Evolutionary conservation across 2,797 vertebrate species (phyloP), one percentile per base, ranked within the genome.

Genomic region (Acestrorhynchus altus): DNA sequence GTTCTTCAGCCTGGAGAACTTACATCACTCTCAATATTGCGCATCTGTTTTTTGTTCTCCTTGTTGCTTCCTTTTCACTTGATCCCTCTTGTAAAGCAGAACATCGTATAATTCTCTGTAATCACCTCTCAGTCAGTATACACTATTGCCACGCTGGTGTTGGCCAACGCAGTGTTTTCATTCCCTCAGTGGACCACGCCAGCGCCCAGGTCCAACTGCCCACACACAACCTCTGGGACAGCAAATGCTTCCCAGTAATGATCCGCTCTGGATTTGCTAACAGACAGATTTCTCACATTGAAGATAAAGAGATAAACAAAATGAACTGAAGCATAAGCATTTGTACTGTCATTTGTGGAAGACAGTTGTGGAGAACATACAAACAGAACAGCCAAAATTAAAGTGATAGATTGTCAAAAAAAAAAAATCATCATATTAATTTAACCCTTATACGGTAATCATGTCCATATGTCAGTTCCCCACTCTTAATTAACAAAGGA

Each of bases 111-210:
- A 13, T 11, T 26, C 44, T n/a, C 40, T 16, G 16, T 63, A 77
- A 52, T 61, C 65, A 15, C 11, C 49, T 60, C 26, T 35, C 31
- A 35, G 22, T 49, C 52, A 47, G 64, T 60, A 46, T 39, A 6
- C 49, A 13, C 24, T 46, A 6, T 18, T n/a, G 26, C 18, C 52
- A 31, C 7, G 44, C 61, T 64, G 61, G 26, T 7, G 7, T 20
- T 22, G 61, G 20, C 40, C 61, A 24, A 11, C 20, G 12, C 24
- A 40, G 39, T 65, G 63, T 24, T 60, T 47, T 76, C 64, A 63
- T 68, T 59, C 54, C 28, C 40, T n/a, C 6, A 15, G 49, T 52
- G 49, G 49, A 20, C 49, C n/a, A 1, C n/a, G 49, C 49, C 49
- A 10, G 20, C n/a, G 24, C 20, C 18, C 24, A 57, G 11, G 54